A percentile compares a stretch with the other conserved stretches of the same genome.
phyloP scores from a whole-genome alignment of 2,797 vertebrate genomes.

The Pseudomugil gertrudae region DNA sequence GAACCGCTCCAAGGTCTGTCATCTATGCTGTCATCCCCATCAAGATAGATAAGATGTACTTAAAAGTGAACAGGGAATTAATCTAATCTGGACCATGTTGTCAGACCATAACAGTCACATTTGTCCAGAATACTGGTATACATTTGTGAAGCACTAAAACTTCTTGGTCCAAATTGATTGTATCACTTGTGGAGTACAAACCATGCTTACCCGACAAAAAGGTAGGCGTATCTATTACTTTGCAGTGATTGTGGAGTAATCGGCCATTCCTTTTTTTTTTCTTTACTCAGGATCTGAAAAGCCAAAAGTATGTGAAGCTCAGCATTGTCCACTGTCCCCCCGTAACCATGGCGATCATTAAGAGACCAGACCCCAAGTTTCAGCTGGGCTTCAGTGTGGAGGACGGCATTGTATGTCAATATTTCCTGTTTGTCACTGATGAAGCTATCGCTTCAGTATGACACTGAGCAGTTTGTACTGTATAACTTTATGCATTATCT shows the following conservation, averaged over 20 bases:
- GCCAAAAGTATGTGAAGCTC: constrained; percentile 87
- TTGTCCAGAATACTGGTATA: not conserved
- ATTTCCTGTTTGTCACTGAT: not conserved
- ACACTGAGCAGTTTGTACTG: not conserved
- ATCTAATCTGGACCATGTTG: constrained; percentile 1
- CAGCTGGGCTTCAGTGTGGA: constrained; percentile 98
- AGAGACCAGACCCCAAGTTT: constrained; percentile 88
- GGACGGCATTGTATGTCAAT: constrained; percentile 90
- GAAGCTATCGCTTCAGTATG: not conserved
- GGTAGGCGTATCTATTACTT: not conserved
- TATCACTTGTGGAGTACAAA: not conserved
- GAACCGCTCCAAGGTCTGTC: not conserved
- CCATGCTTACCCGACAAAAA: not conserved
- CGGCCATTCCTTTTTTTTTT: not conserved
- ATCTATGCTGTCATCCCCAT: not conserved
- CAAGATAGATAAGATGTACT: not conserved
- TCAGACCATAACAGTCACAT: not conserved
- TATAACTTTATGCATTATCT: not conserved
- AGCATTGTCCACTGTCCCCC: constrained; percentile 95
- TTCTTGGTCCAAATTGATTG: not conserved
- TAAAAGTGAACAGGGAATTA: not conserved
- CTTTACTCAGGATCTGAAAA: constrained; percentile 87
- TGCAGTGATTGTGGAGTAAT: not conserved
- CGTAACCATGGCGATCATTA: constrained; percentile 94
- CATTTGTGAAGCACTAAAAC: not conserved